phyloP scores from a whole-genome alignment of 2,888 invertebrate genomes.

The Leptinotarsa tumamoca region DNA sequence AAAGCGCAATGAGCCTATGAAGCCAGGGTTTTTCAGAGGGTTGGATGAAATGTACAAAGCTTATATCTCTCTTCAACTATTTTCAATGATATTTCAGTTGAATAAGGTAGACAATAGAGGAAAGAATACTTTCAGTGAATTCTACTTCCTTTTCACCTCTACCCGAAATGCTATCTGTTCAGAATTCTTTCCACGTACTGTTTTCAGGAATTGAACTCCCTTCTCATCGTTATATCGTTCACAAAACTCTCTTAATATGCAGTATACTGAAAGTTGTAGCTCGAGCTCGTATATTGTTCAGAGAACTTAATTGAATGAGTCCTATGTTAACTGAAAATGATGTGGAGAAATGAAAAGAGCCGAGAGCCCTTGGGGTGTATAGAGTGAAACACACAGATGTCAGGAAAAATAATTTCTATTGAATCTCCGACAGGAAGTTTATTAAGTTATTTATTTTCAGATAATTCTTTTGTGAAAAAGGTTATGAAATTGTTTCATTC shows the following conservation, averaged over 20 bases:
- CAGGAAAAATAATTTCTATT: slow-evolving; percentile 22
- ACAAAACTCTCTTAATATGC: background rate
- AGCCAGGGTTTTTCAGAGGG: too few species aligned
- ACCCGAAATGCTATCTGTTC: background rate
- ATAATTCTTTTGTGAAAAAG: slow-evolving; percentile 4
- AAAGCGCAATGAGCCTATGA: too few species aligned
- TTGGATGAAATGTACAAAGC: too few species aligned
- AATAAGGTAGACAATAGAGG: too few species aligned
- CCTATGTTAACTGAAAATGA: slow-evolving; percentile 23
- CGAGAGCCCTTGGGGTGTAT: background rate
- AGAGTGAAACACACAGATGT: slow-evolving; percentile 23
- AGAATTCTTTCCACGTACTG: background rate
- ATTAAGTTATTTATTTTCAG: slow-evolving; percentile 19
- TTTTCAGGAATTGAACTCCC: background rate
- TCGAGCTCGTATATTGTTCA: slow-evolving; percentile 16
- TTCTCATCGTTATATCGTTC: background rate
- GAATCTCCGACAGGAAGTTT: slow-evolving; percentile 19
- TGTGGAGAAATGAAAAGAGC: slow-evolving; percentile 20
- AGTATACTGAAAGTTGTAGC: slow-evolving; percentile 6
- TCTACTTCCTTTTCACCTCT: background rate
- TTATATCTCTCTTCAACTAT: too few species aligned
- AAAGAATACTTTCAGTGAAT: background rate
- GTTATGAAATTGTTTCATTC: background rate
- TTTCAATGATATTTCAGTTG: too few species aligned
- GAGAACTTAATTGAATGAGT: slow-evolving; percentile 22